phyloP scores from a whole-genome alignment of 2,113 vertebrate species.

The Thinocorus orbignyianus region DNA sequence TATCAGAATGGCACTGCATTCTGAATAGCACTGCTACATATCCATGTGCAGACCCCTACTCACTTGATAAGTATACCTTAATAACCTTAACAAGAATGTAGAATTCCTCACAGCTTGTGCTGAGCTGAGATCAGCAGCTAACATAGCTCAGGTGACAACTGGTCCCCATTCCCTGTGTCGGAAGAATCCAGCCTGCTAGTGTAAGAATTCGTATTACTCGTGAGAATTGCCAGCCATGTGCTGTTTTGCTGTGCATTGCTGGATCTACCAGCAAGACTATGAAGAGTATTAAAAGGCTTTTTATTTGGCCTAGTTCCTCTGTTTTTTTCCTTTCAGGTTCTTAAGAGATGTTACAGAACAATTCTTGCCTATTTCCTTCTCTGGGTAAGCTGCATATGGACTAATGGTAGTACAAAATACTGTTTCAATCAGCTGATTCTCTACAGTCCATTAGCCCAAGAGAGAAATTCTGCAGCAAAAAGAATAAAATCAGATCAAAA shows the following conservation, averaged over 20 bases:
- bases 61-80: background rate
- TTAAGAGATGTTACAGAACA: background rate
- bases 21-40: background rate
- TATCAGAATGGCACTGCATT: background rate
- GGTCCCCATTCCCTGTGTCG: accelerated
- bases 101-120: background rate
- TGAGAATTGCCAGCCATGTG: background rate
- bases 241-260: background rate
- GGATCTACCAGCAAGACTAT: background rate
- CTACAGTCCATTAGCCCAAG: background rate
- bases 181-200: background rate
- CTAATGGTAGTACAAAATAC: background rate
- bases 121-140: background rate
- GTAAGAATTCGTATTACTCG: accelerated
- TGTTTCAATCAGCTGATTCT: background rate
- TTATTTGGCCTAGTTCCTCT: background rate
- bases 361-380: background rate
- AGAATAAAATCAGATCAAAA: background rate
- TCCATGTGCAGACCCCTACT: background rate
- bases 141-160: background rate
- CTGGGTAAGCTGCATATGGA: background rate
- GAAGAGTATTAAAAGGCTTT: background rate
- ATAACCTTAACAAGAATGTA: background rate
- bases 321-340: background rate
- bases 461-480: background rate